Evolutionary conservation across 1,140 invertebrate genomes (phyloP).

Genomic region (Geopemphigus sp.): DNA sequence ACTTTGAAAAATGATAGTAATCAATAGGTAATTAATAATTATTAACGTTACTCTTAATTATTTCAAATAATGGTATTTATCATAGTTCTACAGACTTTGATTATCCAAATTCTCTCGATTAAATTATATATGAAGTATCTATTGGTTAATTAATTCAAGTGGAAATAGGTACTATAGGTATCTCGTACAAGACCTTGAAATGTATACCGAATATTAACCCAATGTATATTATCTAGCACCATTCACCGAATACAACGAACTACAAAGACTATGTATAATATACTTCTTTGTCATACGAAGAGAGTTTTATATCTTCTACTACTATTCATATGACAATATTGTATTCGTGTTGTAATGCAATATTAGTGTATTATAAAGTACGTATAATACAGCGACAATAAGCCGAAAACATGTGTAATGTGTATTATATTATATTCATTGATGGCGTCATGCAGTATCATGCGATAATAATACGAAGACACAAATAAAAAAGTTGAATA

Average conservation of each 20-base stretch:
- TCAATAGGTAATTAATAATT: too few species aligned
- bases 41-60: too few species aligned
- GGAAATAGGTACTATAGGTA: neutral
- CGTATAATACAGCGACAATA: conserved; percentile 3
- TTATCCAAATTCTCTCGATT: too few species aligned
- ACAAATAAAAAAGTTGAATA: neutral
- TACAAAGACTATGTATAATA: conserved; percentile 14
- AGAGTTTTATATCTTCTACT: conserved; percentile 26
- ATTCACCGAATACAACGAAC: conserved; percentile 13
- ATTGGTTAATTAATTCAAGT: neutral
- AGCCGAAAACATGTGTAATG: neutral
- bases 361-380: conserved; percentile 2
- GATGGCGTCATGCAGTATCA: conserved; percentile 18
- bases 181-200: conserved; percentile 24
- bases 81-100: too few species aligned
- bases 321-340: conserved; percentile 26
- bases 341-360: conserved; percentile 27
- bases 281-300: conserved; percentile 21
- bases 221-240: conserved; percentile 19
- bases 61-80: too few species aligned
- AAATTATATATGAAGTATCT: neutral
- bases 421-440: conserved; percentile 3
- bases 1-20: too few species aligned
- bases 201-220: conserved; percentile 33
- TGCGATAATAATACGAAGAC: neutral